phyloP scores from a whole-genome alignment of 2,888 invertebrate genomes.

The Heteromurus nitidus region DNA sequence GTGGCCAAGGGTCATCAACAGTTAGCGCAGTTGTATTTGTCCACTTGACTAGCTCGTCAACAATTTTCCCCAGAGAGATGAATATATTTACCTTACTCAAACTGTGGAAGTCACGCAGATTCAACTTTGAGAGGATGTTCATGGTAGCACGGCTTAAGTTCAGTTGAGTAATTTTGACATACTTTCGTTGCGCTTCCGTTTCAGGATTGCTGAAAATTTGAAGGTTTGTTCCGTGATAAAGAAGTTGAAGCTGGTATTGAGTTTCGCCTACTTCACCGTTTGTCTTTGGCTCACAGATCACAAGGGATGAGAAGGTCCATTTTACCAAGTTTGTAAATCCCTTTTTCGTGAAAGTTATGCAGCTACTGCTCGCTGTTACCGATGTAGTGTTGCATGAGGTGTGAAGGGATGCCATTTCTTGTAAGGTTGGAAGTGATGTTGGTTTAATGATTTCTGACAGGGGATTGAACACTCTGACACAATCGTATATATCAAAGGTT shows the following conservation, averaged over 20 bases:
- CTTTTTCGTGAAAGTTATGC: background rate
- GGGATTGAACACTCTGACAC: background rate
- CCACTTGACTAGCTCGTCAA: background rate
- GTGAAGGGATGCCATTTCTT: background rate
- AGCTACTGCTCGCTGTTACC: too few species aligned
- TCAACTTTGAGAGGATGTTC: background rate
- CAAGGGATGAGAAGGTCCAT: background rate
- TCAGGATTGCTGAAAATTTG: background rate
- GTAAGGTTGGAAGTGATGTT: background rate
- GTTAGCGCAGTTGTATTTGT: background rate
- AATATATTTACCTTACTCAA: constrained; percentile 2
- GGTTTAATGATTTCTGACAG: background rate
- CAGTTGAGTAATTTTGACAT: background rate
- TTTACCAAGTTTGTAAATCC: background rate
- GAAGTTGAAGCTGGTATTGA: background rate
- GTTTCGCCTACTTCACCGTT: too few species aligned
- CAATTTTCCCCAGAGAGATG: background rate
- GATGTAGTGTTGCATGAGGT: background rate
- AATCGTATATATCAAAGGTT: background rate
- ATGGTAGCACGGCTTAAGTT: background rate
- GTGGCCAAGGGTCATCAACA: background rate
- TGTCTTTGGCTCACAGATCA: too few species aligned
- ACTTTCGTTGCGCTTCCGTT: background rate
- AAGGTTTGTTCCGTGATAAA: background rate
- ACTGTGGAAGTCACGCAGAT: constrained; percentile 4